Conservation (phyloP, 2,888 invertebrate species). For the Apamea crenata region DNA sequence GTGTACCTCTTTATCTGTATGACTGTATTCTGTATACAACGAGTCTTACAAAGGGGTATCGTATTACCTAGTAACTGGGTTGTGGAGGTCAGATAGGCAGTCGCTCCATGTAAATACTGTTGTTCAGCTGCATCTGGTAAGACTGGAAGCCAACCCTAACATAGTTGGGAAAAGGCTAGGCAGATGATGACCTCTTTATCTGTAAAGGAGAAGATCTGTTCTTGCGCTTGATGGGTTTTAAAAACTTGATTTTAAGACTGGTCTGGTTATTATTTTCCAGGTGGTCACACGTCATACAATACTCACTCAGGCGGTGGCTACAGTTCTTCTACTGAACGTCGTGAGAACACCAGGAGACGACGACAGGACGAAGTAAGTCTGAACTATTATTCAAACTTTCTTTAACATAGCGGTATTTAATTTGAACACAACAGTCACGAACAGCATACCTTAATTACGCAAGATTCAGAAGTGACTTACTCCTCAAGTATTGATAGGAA, state of each 20-base stretch:
- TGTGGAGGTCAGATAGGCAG: too few relatives aligned
- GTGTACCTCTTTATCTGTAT: neutral
- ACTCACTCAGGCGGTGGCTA: slow-evolving; percentile 75
- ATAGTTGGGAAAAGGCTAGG: too few relatives aligned
- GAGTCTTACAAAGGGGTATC: too few relatives aligned
- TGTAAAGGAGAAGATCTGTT: neutral
- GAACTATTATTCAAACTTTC: neutral
- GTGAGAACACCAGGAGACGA: slow-evolving; percentile 80
- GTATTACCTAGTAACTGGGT: too few relatives aligned
- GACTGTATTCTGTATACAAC: too few relatives aligned
- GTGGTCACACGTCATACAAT: slow-evolving; percentile 75
- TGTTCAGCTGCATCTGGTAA: too few relatives aligned
- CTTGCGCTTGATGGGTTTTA: neutral
- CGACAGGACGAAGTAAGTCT: slow-evolving; percentile 77
- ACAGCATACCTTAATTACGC: neutral
- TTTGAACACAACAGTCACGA: neutral
- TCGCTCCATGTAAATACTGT: too few relatives aligned
- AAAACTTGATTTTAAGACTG: neutral
- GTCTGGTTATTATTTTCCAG: slow-evolving; percentile 63
- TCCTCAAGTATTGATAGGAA: neutral
- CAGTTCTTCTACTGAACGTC: slow-evolving; percentile 70
- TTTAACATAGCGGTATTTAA: neutral
- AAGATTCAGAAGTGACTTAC: neutral
- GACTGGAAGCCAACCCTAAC: too few relatives aligned
- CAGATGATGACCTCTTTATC: neutral